Conservation (phyloP, 2,113 vertebrate species). For the Cheirogaleus medius region DNA sequence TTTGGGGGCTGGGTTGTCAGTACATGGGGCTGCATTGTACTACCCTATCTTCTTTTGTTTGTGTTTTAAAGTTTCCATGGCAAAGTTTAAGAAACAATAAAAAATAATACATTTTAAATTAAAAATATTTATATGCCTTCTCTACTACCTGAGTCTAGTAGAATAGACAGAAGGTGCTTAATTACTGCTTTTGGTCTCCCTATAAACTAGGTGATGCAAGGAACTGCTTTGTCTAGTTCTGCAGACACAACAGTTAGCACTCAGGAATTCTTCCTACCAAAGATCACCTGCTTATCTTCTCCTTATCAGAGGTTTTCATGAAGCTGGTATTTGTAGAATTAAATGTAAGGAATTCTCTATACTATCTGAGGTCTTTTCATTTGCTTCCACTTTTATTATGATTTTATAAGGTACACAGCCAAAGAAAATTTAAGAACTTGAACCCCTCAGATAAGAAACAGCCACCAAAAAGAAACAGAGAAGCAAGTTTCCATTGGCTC, state of each 20-base stretch:
- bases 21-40: background rate
- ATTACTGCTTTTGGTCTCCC: background rate
- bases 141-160: background rate
- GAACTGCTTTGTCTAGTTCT: background rate
- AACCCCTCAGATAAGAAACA: slow-evolving; percentile 21
- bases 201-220: background rate
- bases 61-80: slow-evolving; percentile 15
- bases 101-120: background rate
- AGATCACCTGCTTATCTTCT: background rate
- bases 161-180: background rate
- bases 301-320: background rate
- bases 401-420: background rate
- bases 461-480: slow-evolving; percentile 21
- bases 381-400: slow-evolving; percentile 34
- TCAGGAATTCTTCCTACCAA: background rate
- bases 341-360: background rate
- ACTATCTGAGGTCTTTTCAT: background rate
- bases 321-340: background rate
- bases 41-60: background rate
- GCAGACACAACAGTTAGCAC: background rate
- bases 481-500: background rate
- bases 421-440: slow-evolving; percentile 36
- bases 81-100: slow-evolving; percentile 24
- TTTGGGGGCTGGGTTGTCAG: background rate
- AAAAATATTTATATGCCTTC: slow-evolving; percentile 1